Base-by-base conservation (phyloP, 2,113 vertebrate species). In the Hippolais icterina region DNA sequence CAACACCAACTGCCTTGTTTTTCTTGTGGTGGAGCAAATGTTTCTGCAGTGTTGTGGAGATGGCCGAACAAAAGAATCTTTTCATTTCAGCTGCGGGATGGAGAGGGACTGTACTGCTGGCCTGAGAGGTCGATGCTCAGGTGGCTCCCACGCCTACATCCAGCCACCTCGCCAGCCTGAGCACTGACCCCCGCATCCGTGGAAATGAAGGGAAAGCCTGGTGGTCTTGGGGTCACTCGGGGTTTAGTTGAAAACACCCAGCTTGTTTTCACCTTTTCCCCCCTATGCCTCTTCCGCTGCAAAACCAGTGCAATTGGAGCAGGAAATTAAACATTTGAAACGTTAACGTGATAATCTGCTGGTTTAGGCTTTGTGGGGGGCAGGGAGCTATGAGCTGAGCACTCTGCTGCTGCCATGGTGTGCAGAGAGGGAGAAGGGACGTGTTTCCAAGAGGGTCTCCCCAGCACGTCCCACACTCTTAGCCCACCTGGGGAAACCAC, bases 291-390 rank as follows among this genome's bases (percentile, higher is more conserved):
- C 53, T 93, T 47, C 39, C 18, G 49, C 79, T 81, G 75, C 81
- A 96, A 94, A 95, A 82, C 74, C 6, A 3, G 64, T 88, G 91
- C 93, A 95, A 95, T 91, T 93, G 84, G 92, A 96, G 94, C 93
- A 93, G 93, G 87, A 95, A 96, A 95, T 95, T 96, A 94, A 97
- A 93, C 82, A 83, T 93, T 85, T 95, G 74, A 89, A 95, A 91
- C 21, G 78, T 93, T 96, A 96, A 97, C 10, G 87, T 91, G 96
- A 95, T 96, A 96, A 96, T 96, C 93, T 91, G 83, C n/a, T 75
- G 66, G 83, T 94, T 94, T 94, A 87, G 82, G 57, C 41, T 89
- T 86, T 21, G 52, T 3, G 2, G 39, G 35, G 69, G 68, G 63
- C 25, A 50, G 81, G 70, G 91, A 70, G 27, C 64, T 89, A 42